A percentile compares a stretch with the other conserved stretches of the same genome.
phyloP scores from a whole-genome alignment of 2,113 vertebrate species.

The Xiphophorus hellerii region DNA sequence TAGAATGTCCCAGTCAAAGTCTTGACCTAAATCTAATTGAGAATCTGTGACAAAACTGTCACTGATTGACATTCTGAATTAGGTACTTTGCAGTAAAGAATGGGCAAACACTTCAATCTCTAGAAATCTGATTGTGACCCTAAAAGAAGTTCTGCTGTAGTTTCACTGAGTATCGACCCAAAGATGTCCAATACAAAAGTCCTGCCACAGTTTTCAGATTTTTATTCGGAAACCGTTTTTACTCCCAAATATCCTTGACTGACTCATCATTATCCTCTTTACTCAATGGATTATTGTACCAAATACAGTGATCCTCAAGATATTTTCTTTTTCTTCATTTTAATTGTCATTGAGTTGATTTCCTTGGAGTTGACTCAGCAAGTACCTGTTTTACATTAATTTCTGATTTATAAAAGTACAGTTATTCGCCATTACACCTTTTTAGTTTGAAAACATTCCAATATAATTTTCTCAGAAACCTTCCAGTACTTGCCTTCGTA shows the following conservation, averaged over 20 bases:
- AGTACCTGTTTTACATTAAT: background rate
- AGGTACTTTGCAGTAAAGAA: too few relatives aligned
- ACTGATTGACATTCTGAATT: too few relatives aligned
- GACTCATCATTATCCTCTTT: background rate
- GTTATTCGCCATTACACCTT: background rate
- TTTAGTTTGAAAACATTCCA: constrained; percentile 21
- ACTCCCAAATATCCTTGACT: background rate
- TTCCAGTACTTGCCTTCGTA: background rate
- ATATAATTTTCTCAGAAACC: constrained; percentile 19
- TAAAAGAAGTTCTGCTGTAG: too few relatives aligned
- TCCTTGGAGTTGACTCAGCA: background rate
- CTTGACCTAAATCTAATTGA: too few relatives aligned
- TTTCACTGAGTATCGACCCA: too few relatives aligned
- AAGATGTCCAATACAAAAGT: too few relatives aligned
- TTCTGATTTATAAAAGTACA: background rate
- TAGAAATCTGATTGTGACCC: background rate
- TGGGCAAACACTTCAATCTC: background rate
- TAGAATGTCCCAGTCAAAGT: too few relatives aligned
- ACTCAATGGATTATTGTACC: background rate
- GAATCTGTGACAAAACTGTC: too few relatives aligned
- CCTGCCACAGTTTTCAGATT: too few relatives aligned
- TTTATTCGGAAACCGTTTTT: too few relatives aligned
- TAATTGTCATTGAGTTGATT: background rate
- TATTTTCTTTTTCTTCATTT: background rate
- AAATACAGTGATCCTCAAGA: background rate